Conservation (phyloP, 2,888 invertebrate species). For the Rotaria magnacalcarata region DNA sequence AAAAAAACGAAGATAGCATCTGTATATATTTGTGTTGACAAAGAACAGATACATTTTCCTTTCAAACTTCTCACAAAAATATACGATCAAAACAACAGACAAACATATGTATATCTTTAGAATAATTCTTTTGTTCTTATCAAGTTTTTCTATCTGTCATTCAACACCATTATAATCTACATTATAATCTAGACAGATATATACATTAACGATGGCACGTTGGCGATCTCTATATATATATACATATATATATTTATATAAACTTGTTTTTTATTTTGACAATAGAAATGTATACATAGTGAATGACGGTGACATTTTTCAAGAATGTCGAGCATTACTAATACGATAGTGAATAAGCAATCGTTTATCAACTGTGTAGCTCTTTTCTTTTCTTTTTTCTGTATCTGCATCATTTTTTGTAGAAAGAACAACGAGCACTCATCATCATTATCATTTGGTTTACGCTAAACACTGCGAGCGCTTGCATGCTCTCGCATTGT, state of each 20-base stretch:
- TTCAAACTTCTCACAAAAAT: not conserved
- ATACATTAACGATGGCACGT: not conserved
- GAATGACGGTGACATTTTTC: not conserved
- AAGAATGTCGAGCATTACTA: not conserved
- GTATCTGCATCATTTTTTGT: not conserved
- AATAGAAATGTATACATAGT: not conserved
- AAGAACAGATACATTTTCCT: not conserved
- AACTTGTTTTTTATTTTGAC: conserved; percentile 22
- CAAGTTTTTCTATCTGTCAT: not conserved
- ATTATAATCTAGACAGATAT: not conserved
- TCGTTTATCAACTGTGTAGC: not conserved
- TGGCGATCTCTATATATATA: not conserved
- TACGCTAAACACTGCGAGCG: not conserved
- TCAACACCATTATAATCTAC: not conserved
- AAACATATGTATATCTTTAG: not conserved
- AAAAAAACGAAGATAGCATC: not conserved
- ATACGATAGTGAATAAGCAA: not conserved
- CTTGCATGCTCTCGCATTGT: not conserved
- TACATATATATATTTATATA: not conserved
- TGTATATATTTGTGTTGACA: not conserved
- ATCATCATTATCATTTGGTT: conserved; percentile 24
- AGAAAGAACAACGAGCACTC: conserved; percentile 10
- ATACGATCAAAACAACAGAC: not conserved
- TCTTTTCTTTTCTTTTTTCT: not conserved
- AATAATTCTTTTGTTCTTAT: not conserved